Conservation (phyloP, 2,888 invertebrate species). For the Dinocampus coccinellae region DNA sequence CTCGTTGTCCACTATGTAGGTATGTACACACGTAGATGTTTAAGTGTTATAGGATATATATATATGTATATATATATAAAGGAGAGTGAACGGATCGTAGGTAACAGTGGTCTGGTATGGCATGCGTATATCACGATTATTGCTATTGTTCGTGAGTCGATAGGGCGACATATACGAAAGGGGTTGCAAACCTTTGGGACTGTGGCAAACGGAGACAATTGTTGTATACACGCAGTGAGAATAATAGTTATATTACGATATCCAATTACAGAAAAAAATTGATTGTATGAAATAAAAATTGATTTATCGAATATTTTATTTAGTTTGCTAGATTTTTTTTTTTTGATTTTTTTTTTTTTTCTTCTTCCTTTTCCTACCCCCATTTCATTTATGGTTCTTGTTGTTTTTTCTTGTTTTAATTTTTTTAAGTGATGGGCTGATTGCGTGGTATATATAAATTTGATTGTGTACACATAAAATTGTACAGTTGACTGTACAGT, state of each 20-base stretch:
- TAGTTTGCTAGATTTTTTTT: neutral
- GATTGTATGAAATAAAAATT: neutral
- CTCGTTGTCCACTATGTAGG: too few relatives aligned
- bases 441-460: too few relatives aligned
- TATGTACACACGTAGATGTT: neutral
- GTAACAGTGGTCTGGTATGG: neutral
- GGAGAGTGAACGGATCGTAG: neutral
- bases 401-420: too few relatives aligned
- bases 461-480: neutral
- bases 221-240: slow-evolving; percentile 47
- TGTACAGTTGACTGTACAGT: too few relatives aligned
- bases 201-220: slow-evolving; percentile 27
- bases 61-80: too few relatives aligned
- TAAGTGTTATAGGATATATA: neutral
- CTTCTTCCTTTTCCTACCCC: neutral
- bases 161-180: slow-evolving; percentile 29
- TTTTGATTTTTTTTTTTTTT: too few relatives aligned
- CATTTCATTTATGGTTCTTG: too few relatives aligned
- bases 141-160: slow-evolving; percentile 42
- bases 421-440: too few relatives aligned
- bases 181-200: neutral
- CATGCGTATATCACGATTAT: slow-evolving; percentile 44
- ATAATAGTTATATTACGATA: too few relatives aligned
- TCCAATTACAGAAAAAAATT: neutral
- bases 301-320: neutral